Base-by-base conservation (phyloP, 2,888 invertebrate genomes). In the Temnothorax rugatulus region DNA sequence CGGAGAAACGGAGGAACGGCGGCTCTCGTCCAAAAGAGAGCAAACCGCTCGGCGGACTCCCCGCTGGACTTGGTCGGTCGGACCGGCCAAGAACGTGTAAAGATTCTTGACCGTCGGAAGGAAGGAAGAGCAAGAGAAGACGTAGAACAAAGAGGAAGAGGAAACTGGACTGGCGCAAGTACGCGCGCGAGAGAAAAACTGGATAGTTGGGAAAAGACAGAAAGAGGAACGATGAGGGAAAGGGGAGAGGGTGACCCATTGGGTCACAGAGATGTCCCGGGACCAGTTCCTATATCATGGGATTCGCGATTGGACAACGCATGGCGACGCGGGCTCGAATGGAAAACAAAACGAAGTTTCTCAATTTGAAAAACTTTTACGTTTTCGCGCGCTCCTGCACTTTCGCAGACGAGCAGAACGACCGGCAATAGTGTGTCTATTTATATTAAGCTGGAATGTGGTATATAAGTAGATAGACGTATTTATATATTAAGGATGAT, bases 331-430 rank as follows among this genome's bases (percentile, higher is more conserved):
- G 57, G 75, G 83, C 68, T 86, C 68, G 64, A 87, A 83, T 84
- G 69, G 68, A 85, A 87, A 86, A 81, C 84, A 83, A 89, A 77
- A 85, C 66, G 52, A 86, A 90, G 84, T 90, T 90, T 90, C 38
- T 82, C 86, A 90, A 90, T 89, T 90, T 89, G 74, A 79, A 73
- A 73, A 88, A 90, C 38, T 73, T 71, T 13, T 64, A 47, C n/a
- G 21, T 44, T 68, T n/a, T n/a, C 13, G 25, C 18, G 9, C 13
- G 15, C 71, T 21, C 15, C 15, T 4, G 21, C 34, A n/a, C 15
- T 13, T 44, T 54, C 25, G 13, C 8, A 8, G 59, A 34, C n/a
- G 34, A 61, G n/a, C 15, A 4, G 15, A 57, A 7, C 18, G 34
- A 41, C 50, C 18, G 41, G 25, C 25, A 38, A 54, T 66, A 66